Conservation (phyloP, 1,140 invertebrate species). For the Helicoverpa armigera region DNA sequence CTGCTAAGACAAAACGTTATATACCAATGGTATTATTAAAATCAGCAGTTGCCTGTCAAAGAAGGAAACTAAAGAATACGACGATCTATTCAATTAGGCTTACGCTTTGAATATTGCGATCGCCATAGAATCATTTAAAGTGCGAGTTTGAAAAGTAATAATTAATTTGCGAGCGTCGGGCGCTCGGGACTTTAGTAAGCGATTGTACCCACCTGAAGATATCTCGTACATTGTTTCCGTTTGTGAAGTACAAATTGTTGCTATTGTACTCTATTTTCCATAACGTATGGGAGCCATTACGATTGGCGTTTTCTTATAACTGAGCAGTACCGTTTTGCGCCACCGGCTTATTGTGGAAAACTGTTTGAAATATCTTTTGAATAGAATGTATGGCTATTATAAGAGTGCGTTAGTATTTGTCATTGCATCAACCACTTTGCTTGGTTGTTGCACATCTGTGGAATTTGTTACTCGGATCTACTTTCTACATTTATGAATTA, state of each 20-base stretch:
- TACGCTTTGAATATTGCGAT: slow-evolving; percentile 7
- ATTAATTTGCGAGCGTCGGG: slow-evolving; percentile 12
- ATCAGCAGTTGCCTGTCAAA: background rate
- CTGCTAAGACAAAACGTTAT: background rate
- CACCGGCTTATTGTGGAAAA: slow-evolving; percentile 39
- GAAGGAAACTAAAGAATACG: slow-evolving; percentile 23
- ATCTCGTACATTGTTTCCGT: slow-evolving; percentile 62
- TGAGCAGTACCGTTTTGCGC: slow-evolving; percentile 6
- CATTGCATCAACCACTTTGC: slow-evolving; percentile 33
- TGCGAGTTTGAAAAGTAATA: slow-evolving; percentile 28
- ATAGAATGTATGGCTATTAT: slow-evolving; percentile 45
- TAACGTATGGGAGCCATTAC: slow-evolving; percentile 46
- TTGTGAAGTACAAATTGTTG: slow-evolving; percentile 62
- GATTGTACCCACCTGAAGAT: slow-evolving; percentile 64
- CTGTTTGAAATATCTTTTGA: slow-evolving; percentile 46
- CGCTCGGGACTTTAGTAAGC: slow-evolving; percentile 13
- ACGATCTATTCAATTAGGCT: slow-evolving; percentile 16
- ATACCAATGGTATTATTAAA: background rate
- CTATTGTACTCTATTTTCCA: slow-evolving; percentile 63
- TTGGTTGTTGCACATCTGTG: slow-evolving; percentile 18
- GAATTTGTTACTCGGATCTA: background rate
- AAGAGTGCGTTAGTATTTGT: slow-evolving; percentile 36
- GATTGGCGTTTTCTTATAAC: slow-evolving; percentile 50
- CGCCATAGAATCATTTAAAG: background rate
- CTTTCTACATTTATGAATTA: background rate